A percentile compares a stretch with the other conserved stretches of the same genome.
phyloP scores from a whole-genome alignment of 1,140 invertebrate species.

The Cyphomyrmex costatus region DNA sequence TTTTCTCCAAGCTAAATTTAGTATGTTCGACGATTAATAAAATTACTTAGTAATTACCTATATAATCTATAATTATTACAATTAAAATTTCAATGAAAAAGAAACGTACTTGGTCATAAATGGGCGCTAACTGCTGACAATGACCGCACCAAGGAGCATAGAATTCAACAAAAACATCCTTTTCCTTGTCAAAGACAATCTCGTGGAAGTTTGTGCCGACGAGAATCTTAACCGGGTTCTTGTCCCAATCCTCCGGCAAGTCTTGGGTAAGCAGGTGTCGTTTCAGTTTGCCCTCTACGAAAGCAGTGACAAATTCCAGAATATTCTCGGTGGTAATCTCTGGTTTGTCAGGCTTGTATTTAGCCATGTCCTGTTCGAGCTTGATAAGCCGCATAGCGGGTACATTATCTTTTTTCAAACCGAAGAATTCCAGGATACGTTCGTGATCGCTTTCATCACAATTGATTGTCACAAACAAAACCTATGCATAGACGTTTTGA shows the following conservation, averaged over 20 bases:
- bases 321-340: constrained; percentile 94
- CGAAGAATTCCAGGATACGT: constrained; percentile 99
- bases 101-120: constrained; percentile 92
- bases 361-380: constrained; percentile 99
- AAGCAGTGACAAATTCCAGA: constrained; percentile 94
- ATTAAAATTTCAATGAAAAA: not conserved
- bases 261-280: constrained; percentile 97
- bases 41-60: not conserved
- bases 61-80: not conserved
- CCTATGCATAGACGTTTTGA: constrained; percentile 81
- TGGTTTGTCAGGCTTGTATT: constrained; percentile 96
- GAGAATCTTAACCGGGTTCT: constrained; percentile 97
- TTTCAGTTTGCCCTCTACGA: constrained; percentile 97
- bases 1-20: constrained; percentile 92
- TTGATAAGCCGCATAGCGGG: constrained; percentile 97
- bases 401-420: constrained; percentile 96
- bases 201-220: constrained; percentile 98
- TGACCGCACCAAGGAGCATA: constrained; percentile 99
- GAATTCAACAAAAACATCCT: constrained; percentile 99
- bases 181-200: constrained; percentile 95
- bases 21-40: not conserved
- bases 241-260: constrained; percentile 98
- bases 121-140: constrained; percentile 98
- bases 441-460: constrained; percentile 98
- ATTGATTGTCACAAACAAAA: constrained; percentile 98